Base-by-base conservation (phyloP, 2,797 vertebrate species). In the Moxostoma hubbsi region DNA sequence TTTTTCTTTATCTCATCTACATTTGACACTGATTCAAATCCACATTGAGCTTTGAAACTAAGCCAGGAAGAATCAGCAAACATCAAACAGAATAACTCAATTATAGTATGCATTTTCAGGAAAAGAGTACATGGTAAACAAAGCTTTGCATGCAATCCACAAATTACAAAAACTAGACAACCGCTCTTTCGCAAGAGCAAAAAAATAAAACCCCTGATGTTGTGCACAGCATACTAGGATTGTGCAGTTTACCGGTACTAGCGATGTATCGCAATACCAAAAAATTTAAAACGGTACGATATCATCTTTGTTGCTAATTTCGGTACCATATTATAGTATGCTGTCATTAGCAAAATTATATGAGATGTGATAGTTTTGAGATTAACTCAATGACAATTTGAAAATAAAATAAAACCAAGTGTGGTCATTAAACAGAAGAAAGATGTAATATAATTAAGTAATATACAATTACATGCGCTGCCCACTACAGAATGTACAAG, bases 41-140 rank as follows among this genome's bases (percentile, higher is more conserved):
- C 24, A 75, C 69, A 77, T 73, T 65, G n/a, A 43, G 9, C 85
- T 82, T 82, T 87, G 76, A 88, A 86, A 77, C 61, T 0, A 69
- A 61, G 83, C 83, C 85, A 87, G 81, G 51, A 50, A 69, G 55
- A 85, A 81, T 84, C 84, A 86, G 54, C 59, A 78, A 80, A 87
- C 86, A 79, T 90, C 85, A 87, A 88, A 87, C 36, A 57, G 49
- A 85, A 24, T 0, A 50, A 83, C 66, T 79, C 45, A 79, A 84
- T 67, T 54, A 83, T 12, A 81, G 63, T 46, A 66, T 43, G 78
- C 49, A 49, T 24, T 65, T 78, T 81, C 58, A 65, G 64, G 75
- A 75, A 69, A 15, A 61, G 4, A 43, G 9, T n/a, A 36, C 47
- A 63, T 81, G 83, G 71, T 85, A 85, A 83, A 84, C 72, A 78